Base-by-base conservation (phyloP, 2,888 invertebrate species). In the Muschampia staudingeri region DNA sequence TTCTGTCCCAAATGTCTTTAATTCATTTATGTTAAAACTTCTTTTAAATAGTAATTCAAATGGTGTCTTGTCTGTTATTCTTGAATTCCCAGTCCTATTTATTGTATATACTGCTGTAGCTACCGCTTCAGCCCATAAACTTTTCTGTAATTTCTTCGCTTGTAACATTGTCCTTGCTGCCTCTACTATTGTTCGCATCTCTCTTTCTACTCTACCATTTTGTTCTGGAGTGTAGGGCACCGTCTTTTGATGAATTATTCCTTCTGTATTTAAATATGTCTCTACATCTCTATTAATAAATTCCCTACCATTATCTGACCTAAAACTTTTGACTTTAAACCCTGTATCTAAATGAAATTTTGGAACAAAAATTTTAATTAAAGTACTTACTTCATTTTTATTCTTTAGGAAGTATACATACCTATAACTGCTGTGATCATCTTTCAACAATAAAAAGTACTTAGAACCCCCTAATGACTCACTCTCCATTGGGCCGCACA, bases 211-310 rank as follows among this genome's bases (percentile, higher is more conserved):
- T 19, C 19, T 71, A 0, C 84, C 84, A 30, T 84, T 84, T 19
- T 84, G 82, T 16, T 83, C 77, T 14, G 82, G 84, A 16, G 83
- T 81, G 48, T 85, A 84, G 25, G 16, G n/a, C n/a, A 52, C 52
- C 5, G 52, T 16, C n/a, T 14, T 52, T 52, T 52, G 52, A 52
- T 52, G 52, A 16, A 52, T n/a, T 9, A 52, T 52, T 14, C 52
- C 52, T n/a, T 52, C n/a, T n/a, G 16, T 52, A 52, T 52, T 52
- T 16, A 52, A 52, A 16, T 16, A 52, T 16, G 6, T 4, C 6
- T 14, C n/a, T 16, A 52, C 14, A 14, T 52, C 52, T n/a, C n/a
- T 52, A n/a, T 52, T 52, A 16, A 52, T 52, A 52, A 52, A 52
- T 52, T 52, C 52, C 11, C 6, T 52, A 3, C 52, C 52, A 52